Conservation (phyloP, 1,140 invertebrate genomes). For the Nephila pilipes region DNA sequence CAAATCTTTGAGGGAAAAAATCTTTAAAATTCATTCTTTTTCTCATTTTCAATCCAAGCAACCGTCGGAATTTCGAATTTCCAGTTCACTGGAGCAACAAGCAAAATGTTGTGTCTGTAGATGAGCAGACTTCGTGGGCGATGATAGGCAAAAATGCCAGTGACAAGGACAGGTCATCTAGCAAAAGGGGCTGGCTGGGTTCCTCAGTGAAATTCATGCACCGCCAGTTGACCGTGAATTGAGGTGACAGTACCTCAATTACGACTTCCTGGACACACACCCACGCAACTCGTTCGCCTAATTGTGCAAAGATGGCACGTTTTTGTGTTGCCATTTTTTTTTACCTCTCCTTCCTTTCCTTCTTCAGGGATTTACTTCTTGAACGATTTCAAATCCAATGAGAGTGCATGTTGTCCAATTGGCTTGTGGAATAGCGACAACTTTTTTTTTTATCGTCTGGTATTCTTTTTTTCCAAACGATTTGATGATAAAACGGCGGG, state of each 20-base stretch:
- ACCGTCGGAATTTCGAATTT: no score
- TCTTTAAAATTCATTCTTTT: no score
- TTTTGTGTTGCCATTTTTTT: background rate
- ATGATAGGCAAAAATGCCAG: background rate
- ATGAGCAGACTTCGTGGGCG: background rate
- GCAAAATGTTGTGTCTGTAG: background rate
- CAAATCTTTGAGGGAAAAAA: no score
- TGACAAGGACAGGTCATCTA: conserved; percentile 43
- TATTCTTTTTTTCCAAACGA: background rate
- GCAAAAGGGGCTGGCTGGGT: background rate
- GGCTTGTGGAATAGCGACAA: background rate
- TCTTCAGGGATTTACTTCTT: background rate
- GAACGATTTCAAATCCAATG: background rate
- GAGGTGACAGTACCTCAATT: conserved; percentile 70
- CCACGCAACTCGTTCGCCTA: conserved; percentile 39
- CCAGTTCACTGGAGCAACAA: background rate
- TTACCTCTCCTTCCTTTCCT: background rate
- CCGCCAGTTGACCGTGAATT: conserved; percentile 65
- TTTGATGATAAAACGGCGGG: background rate
- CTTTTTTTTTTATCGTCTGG: background rate
- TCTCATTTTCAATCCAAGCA: no score
- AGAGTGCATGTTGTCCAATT: background rate
- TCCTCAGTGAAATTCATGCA: conserved; percentile 38
- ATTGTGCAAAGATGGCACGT: conserved; percentile 37
- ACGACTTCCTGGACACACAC: conserved; percentile 47